These are phyloP conservation scores for Apostichopus leukothele DNA, from an alignment of 53 echinoderm and acorn worm genomes.

Conservation along the genomic window DNA sequence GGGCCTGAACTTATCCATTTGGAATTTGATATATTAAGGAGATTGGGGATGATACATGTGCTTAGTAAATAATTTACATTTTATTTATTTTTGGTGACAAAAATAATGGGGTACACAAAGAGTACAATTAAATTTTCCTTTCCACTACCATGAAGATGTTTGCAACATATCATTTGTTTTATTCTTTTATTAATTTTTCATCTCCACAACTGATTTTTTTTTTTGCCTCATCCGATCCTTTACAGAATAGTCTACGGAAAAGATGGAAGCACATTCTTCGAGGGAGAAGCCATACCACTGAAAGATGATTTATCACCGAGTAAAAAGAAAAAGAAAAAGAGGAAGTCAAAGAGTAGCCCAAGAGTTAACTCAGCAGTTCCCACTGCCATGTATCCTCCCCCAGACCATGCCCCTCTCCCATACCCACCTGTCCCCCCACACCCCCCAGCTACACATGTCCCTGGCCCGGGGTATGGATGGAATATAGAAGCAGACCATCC, in stretches of 20 bases:
- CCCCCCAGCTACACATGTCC: background rate
- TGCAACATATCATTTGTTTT: background rate
- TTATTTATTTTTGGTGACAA: too few relatives aligned
- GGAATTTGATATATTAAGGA: too few relatives aligned
- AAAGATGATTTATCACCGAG: constrained; percentile 1
- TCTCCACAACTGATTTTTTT: background rate
- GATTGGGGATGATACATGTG: too few relatives aligned
- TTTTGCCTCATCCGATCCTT: background rate
- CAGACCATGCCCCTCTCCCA: background rate
- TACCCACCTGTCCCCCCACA: background rate
- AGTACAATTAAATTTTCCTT: background rate
- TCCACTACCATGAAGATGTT: background rate
- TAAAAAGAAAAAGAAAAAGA: constrained; percentile 69
- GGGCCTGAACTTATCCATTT: too few relatives aligned
- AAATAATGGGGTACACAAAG: too few relatives aligned
- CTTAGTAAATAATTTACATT: too few relatives aligned
- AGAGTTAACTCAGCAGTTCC: constrained; percentile 43
- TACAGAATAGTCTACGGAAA: constrained; percentile 58
- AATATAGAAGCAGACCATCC: background rate
- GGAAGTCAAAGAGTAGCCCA: constrained; percentile 15
- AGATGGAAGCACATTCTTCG: constrained; percentile 56
- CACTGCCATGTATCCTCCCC: constrained; percentile 8
- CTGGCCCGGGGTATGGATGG: constrained; percentile 22
- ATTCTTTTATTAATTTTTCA: background rate
- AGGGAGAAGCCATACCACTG: constrained; percentile 8